Base-by-base conservation (phyloP, 2,888 invertebrate genomes). In the Actias luna region DNA sequence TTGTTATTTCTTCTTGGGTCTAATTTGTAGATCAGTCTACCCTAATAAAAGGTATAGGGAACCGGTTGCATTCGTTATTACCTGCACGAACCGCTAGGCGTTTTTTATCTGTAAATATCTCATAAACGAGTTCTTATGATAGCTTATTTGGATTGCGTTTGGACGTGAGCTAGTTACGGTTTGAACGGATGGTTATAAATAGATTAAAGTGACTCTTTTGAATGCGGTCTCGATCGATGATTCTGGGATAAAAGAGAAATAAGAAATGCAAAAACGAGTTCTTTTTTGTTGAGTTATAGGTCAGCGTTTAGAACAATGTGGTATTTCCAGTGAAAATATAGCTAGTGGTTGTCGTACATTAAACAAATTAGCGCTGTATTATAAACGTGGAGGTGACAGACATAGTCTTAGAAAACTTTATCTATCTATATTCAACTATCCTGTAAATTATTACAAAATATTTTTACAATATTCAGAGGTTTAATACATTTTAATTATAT, bases 21-120 rank as follows among this genome's bases (percentile, higher is more conserved):
- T 83, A 84, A 85, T 87, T 88, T 86, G 72, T 80, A 80, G 77
- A 79, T 82, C 80, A 83, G 85, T 87, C 83, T 83, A 77, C 74
- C 78, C 79, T 84, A 82, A 86, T 84, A 80, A 77, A 78, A 79
- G 80, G 69, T 75, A 74, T 63, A 66, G 63, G 65, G 81, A n/a
- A 83, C 83, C 79, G 81, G 83, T 83, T 83, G 78, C 74, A 72
- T 72, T 78, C 67, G 77, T 76, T 78, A 85, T 88, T 89, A 87
- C 82, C 83, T 82, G 85, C 88, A 89, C 88, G 89, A 84, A 83
- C 71, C 65, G 67, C 67, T 64, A 58, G 33, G 60, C 68, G n/a
- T 67, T 64, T 67, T 69, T 65, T 60, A 60, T 50, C 46, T 25
- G 68, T 71, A 71, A 77, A 71, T 68, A 73, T 72, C 72, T 74